Evolutionary conservation across 2,113 vertebrate genomes (phyloP).

Genomic region (Tachysurus fulvidraco): DNA sequence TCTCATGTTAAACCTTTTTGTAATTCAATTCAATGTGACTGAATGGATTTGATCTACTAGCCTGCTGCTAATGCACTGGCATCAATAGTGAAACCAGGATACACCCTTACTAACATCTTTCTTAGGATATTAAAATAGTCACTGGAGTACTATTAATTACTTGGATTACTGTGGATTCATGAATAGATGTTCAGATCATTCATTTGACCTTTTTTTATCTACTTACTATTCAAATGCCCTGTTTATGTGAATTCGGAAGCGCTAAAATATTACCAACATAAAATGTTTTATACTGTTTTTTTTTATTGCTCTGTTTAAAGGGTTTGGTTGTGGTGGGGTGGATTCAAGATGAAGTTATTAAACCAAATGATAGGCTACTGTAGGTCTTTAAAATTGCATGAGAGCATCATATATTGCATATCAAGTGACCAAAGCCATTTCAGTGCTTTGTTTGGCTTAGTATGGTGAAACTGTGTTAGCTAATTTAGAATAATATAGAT

Average conservation of each 20-base stretch:
- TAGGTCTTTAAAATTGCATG: background rate
- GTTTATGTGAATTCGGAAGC: background rate
- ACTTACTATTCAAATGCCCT: background rate
- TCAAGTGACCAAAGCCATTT: background rate
- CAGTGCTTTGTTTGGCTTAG: background rate
- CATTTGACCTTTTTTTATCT: background rate
- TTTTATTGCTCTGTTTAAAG: conserved; percentile 9
- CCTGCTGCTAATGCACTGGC: background rate
- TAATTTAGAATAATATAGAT: background rate
- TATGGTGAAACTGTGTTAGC: background rate
- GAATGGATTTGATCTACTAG: conserved; percentile 18
- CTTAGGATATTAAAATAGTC: background rate
- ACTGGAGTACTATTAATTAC: background rate
- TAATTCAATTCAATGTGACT: conserved; percentile 13
- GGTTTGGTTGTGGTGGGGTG: background rate
- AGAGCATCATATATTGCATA: background rate
- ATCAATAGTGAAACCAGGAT: background rate
- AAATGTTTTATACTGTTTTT: background rate
- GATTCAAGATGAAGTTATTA: background rate
- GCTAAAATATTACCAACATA: conserved; percentile 11
- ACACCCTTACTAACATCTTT: background rate
- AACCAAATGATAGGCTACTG: background rate
- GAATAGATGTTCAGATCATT: background rate
- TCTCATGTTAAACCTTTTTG: conserved; percentile 1
- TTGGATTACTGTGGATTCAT: background rate